phyloP scores from a whole-genome alignment of 2,113 vertebrate genomes.

The Corapipo altera region DNA sequence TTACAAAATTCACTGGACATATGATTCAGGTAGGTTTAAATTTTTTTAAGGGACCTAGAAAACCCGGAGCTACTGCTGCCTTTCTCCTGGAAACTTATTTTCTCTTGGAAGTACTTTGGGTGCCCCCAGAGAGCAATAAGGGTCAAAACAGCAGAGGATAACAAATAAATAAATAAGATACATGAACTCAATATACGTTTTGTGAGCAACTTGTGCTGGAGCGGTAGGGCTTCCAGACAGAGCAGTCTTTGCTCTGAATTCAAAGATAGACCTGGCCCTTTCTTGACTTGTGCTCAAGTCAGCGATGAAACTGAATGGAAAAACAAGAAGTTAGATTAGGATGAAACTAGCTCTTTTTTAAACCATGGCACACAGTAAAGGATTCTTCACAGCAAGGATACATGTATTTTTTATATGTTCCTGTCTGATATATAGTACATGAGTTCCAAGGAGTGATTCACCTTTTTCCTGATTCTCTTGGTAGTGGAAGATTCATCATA shows the following conservation, averaged over 20 bases:
- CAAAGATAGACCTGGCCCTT: neutral
- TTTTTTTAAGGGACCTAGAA: neutral
- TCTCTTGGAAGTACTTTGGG: neutral
- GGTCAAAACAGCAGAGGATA: neutral
- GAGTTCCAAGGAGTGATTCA: neutral
- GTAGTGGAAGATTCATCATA: neutral
- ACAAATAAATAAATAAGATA: neutral
- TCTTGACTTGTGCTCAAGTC: neutral
- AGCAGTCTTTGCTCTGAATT: neutral
- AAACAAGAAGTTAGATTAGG: neutral
- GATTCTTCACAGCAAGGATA: neutral
- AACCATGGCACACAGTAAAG: neutral
- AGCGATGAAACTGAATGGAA: neutral
- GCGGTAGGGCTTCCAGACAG: neutral
- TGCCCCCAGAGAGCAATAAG: neutral
- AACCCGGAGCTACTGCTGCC: neutral
- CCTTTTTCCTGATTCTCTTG: neutral
- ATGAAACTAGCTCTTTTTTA: neutral
- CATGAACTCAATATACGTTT: neutral
- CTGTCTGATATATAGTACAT: neutral
- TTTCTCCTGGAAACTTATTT: neutral
- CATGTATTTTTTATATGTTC: neutral
- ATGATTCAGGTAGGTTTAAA: neutral
- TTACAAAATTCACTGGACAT: neutral
- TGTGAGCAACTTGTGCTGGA: neutral